These are phyloP conservation scores for Cisticola juncidis DNA, from an alignment of 2,113 vertebrate species.

Conservation along the genomic window DNA sequence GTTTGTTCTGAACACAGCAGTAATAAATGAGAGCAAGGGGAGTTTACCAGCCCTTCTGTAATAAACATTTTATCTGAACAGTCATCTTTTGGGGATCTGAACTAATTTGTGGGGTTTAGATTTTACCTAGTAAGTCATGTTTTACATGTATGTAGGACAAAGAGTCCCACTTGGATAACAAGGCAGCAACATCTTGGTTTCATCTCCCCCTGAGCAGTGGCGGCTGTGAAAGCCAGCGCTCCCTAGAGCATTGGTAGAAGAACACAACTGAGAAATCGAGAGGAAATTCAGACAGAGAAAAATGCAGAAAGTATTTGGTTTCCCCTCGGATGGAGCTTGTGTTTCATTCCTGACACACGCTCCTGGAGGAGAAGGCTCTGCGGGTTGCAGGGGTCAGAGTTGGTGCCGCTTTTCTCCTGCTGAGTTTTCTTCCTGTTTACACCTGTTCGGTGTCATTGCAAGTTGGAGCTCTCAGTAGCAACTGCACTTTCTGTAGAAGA, in stretches of 20 bases:
- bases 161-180: background rate
- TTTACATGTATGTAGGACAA: background rate
- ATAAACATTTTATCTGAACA: background rate
- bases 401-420: background rate
- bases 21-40: background rate
- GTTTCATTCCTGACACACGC: background rate
- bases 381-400: background rate
- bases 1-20: constrained; percentile 13
- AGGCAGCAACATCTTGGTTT: background rate
- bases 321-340: background rate
- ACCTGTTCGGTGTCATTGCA: background rate
- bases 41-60: background rate
- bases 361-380: background rate
- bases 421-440: background rate
- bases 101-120: background rate
- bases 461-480: background rate
- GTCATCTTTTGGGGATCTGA: background rate
- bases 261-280: background rate
- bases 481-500: background rate
- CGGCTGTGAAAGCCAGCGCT: background rate
- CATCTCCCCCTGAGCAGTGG: background rate
- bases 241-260: background rate
- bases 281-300: background rate
- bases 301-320: background rate
- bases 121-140: background rate